Base-by-base conservation (phyloP, 1,140 invertebrate genomes). In the Eumaeus atala region DNA sequence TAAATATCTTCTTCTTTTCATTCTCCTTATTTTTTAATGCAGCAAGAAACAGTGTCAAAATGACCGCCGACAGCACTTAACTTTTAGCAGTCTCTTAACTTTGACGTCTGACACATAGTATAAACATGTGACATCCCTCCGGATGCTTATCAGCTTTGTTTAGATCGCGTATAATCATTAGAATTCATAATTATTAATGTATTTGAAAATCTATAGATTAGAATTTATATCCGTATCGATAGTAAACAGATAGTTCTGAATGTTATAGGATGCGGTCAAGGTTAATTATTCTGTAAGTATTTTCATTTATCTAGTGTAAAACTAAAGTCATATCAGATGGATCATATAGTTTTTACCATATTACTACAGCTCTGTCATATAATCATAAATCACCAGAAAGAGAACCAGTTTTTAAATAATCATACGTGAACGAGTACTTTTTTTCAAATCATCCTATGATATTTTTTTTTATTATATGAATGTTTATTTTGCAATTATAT, bases 271-370 rank as follows among this genome's bases (percentile, higher is more conserved):
- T 74, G 69, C 64, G 65, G 9, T 66, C 72, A 16, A 67, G 54
- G 51, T 54, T 67, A 36, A 52, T 72, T 35, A 63, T 74, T 56
- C 59, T 60, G 72, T 74, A 60, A 70, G 72, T 63, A 40, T 28
- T 42, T 40, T 42, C 28, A 52, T 9, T 52, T 50, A 12, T 12
- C 14, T 40, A 28, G 6, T 40, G 11, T 62, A 28, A 28, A 56
- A 21, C 50, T 28, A 59, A 49, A 53, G 21, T 52, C 8, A 5
- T 57, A 12, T 16, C 16, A 14, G 21, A 28, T 28, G 21, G 2
- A 28, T 28, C 6, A 28, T 28, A 3, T 28, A 28, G 21, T 28
- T 28, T 28, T 28, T 3, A 6, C 21, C 21, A 3, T 28, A 3
- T 28, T 28, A 28, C 2, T 6, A 28, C 6, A 2, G 21, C 6